Conservation (phyloP, 1,140 invertebrate species). For the Aphelenchoides besseyi region DNA sequence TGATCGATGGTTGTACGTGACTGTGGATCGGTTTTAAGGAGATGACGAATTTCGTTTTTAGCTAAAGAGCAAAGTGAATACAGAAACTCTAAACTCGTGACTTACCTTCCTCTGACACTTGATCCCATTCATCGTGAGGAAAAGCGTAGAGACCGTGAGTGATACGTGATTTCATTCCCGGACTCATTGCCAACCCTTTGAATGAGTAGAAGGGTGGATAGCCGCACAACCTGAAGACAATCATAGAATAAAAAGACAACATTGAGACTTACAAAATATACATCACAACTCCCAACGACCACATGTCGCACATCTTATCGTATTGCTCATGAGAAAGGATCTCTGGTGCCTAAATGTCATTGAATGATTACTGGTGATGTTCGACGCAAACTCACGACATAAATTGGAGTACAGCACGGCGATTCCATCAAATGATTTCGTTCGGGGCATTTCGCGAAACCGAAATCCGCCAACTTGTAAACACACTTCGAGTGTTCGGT, state of each 20-base stretch:
- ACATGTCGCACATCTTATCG: slow-evolving; percentile 97
- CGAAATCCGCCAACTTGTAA: slow-evolving; percentile 95
- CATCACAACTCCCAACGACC: slow-evolving; percentile 96
- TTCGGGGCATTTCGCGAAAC: slow-evolving; percentile 94
- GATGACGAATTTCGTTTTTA: slow-evolving; percentile 85
- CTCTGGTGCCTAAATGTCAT: slow-evolving; percentile 73
- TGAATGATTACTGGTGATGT: background rate
- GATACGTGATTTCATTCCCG: slow-evolving; percentile 92
- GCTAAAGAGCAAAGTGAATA: slow-evolving; percentile 64
- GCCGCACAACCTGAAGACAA: slow-evolving; percentile 76
- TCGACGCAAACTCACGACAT: slow-evolving; percentile 73
- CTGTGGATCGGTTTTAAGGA: slow-evolving; percentile 85
- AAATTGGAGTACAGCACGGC: slow-evolving; percentile 97
- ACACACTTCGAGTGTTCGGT: slow-evolving; percentile 68
- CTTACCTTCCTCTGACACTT: slow-evolving; percentile 78
- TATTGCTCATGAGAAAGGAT: slow-evolving; percentile 70
- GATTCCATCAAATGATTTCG: slow-evolving; percentile 78
- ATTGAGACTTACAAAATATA: slow-evolving; percentile 75
- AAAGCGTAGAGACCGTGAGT: slow-evolving; percentile 83
- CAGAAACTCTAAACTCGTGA: slow-evolving; percentile 12
- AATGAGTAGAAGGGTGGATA: slow-evolving; percentile 97
- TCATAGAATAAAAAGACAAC: slow-evolving; percentile 2
- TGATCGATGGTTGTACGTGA: slow-evolving; percentile 81
- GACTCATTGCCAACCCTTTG: slow-evolving; percentile 88
- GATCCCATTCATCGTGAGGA: slow-evolving; percentile 87